phyloP scores from a whole-genome alignment of 2,797 vertebrate species.

The Eidolon dupreanum region DNA sequence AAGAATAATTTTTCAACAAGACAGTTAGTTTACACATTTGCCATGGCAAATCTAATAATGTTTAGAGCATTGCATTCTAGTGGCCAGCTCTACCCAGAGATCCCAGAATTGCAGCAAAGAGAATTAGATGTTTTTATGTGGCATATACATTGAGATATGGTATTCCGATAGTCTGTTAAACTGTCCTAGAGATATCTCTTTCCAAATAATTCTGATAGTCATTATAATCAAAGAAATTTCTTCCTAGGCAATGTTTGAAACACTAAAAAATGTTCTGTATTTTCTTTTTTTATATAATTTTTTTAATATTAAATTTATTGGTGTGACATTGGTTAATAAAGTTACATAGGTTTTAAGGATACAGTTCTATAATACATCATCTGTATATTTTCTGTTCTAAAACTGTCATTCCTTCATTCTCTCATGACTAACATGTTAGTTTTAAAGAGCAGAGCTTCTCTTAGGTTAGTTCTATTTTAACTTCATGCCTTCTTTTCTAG shows the following conservation, averaged over 20 bases:
- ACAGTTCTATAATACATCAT: no score
- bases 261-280: background rate
- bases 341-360: no score
- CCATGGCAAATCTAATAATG: background rate
- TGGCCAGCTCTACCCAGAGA: background rate
- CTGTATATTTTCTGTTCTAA: conserved; percentile 1
- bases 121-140: background rate
- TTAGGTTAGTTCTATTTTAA: conserved; percentile 28
- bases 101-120: background rate
- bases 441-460: background rate
- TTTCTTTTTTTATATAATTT: background rate
- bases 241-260: background rate
- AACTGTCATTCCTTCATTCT: background rate
- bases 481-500: conserved; percentile 22
- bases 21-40: background rate
- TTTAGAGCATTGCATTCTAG: background rate
- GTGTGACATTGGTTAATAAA: no score
- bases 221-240: background rate
- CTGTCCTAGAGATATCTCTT: background rate
- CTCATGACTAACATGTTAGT: background rate
- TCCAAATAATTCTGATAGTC: background rate
- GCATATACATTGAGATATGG: background rate
- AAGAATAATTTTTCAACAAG: background rate
- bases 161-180: background rate
- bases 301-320: no score